Conservation (phyloP, 2,797 vertebrate species). For the Enteromius argenteus region DNA sequence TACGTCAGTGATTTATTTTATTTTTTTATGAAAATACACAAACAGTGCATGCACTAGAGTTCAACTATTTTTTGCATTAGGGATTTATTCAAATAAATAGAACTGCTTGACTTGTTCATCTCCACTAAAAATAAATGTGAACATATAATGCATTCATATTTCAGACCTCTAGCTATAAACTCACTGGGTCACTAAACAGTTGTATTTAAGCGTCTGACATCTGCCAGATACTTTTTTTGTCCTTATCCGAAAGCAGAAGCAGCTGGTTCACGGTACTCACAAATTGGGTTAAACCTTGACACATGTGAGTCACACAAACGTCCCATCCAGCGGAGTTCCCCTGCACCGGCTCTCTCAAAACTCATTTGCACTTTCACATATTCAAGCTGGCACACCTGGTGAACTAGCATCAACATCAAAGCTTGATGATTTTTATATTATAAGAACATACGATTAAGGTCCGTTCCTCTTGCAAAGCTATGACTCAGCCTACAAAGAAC, state of each 20-base stretch:
- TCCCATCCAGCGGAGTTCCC: conserved; percentile 6
- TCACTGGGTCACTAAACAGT: not conserved
- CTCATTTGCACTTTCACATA: not conserved
- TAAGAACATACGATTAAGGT: not conserved
- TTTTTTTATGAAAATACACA: not conserved
- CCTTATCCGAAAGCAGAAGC: not conserved
- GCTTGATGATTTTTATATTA: not conserved
- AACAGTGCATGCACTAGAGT: not conserved
- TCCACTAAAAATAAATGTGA: not conserved
- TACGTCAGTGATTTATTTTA: not conserved
- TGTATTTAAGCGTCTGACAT: not conserved
- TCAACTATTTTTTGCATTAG: not conserved
- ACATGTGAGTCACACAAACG: not conserved
- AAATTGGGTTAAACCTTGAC: not conserved
- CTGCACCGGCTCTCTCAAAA: not conserved
- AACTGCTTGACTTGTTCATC: not conserved
- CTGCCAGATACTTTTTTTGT: not conserved
- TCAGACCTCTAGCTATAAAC: not conserved
- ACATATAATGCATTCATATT: not conserved
- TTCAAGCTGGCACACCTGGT: not conserved
- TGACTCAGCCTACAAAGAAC: not conserved
- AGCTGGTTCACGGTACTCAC: not conserved
- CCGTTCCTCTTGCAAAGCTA: not conserved
- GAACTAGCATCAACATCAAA: not conserved
- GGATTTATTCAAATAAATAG: not conserved